Conservation (phyloP, 53 echinoderm and acorn worm genomes). For the Echinarachnius parma region DNA sequence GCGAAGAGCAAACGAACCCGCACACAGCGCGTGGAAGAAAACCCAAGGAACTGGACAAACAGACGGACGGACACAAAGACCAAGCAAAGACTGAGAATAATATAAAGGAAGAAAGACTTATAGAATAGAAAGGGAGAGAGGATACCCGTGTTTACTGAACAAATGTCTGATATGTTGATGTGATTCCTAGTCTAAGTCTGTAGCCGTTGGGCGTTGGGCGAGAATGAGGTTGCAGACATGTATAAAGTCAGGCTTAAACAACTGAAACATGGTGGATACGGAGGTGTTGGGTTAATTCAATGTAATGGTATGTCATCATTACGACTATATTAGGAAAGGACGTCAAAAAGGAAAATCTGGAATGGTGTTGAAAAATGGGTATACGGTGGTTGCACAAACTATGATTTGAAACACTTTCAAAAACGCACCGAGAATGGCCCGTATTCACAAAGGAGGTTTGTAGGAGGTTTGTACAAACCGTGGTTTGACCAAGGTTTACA, state of each 20-base stretch:
- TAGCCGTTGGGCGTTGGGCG: background rate
- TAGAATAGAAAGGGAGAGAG: background rate
- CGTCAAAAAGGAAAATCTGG: background rate
- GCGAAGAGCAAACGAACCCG: conserved; percentile 26
- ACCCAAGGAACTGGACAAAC: background rate
- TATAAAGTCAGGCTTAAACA: background rate
- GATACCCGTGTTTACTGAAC: conserved; percentile 41
- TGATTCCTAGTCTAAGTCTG: conserved; percentile 17
- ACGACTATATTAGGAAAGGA: background rate
- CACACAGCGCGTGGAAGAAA: background rate
- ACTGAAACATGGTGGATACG: background rate
- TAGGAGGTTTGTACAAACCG: too few relatives aligned
- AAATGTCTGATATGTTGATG: conserved; percentile 50
- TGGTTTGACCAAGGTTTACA: too few relatives aligned
- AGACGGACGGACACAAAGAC: background rate
- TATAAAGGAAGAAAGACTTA: background rate
- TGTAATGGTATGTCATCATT: background rate
- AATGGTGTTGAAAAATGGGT: background rate
- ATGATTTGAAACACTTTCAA: too few relatives aligned
- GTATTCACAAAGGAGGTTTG: too few relatives aligned
- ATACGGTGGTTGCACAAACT: too few relatives aligned
- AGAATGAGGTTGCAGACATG: background rate
- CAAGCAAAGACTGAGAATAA: conserved; percentile 19
- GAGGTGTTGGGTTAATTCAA: background rate
- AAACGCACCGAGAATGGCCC: too few relatives aligned